phyloP scores from a whole-genome alignment of 2,113 vertebrate genomes.

The Lathamus discolor region DNA sequence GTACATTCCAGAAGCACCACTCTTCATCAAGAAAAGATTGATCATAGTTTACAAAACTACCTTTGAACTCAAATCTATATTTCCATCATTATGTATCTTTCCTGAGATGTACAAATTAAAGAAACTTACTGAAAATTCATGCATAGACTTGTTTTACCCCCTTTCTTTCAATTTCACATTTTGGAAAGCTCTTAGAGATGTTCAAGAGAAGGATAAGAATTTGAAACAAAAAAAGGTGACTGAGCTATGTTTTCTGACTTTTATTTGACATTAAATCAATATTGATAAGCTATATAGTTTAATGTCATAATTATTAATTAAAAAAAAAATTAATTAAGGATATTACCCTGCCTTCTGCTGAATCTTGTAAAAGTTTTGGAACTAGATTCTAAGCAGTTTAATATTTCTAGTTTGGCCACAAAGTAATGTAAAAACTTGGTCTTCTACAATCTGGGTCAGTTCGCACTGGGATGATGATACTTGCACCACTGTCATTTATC shows the following conservation, averaged over 20 bases:
- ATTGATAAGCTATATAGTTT: neutral
- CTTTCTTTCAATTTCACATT: neutral
- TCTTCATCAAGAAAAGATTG: neutral
- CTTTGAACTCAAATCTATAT: neutral
- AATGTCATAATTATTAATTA: neutral
- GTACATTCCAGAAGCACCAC: neutral
- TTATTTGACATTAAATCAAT: slow-evolving; percentile 13
- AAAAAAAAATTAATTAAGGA: neutral
- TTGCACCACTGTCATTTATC: slow-evolving; percentile 46
- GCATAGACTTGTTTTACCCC: neutral
- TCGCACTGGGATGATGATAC: slow-evolving; percentile 50
- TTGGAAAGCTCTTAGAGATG: neutral
- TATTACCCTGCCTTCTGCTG: neutral
- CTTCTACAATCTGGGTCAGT: slow-evolving; percentile 19
- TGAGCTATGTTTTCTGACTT: slow-evolving; percentile 8
- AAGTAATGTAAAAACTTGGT: neutral
- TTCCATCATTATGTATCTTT: neutral
- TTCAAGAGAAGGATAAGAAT: neutral
- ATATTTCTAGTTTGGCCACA: neutral
- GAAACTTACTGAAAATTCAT: neutral
- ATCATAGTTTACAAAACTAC: neutral
- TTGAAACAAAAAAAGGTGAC: neutral
- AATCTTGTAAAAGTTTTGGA: neutral
- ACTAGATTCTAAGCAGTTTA: neutral
- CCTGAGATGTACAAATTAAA: neutral